Evolutionary conservation across 2,113 vertebrate species (phyloP), one percentile per base, ranked within the genome.

Genomic region (Panthera tigris): DNA sequence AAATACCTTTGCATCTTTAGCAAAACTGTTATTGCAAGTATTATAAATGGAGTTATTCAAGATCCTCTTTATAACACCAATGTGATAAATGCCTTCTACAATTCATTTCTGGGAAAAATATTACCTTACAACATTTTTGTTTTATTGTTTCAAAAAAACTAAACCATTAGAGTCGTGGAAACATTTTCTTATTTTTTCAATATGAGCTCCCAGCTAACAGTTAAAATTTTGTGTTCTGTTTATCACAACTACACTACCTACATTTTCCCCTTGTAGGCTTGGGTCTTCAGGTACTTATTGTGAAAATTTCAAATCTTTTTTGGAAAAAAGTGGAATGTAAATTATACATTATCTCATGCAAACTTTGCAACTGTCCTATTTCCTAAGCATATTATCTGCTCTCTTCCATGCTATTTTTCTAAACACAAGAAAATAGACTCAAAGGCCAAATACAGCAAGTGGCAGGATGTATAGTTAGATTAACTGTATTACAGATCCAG

Each of bases 1-100:
- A 39, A 91, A 25, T 63, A 36, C 57, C 41, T 91, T 57, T 68
- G 33, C 15, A 61, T 45, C 83, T 81, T 73, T 18, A 89, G 31
- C 45, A 94, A 95, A 91, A 80, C 11, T 84, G 9, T 82, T 82
- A 92, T 52, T 92, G 7, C 31, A 93, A 92, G 1, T 89, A 80
- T 80, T 73, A 86, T 19, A 65, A 19, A 69, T 48, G 83, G 84
- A 92, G 65, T 9, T 7, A 85, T 69, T 78, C 74, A 71, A 96
- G 79, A 66, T 88, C 5, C 55, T 80, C 33, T 87, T 95, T 23
- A 61, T 71, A 82, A 97, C 45, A 29, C 18, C 10, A 78, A 92
- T 65, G 41, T 86, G 50, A 95, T 31, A 68, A 85, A 84, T 92
- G 29, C 68, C 31, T 95, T 83, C 66, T 66, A 88, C 7, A 69